phyloP scores from a whole-genome alignment of 1,140 invertebrate genomes.

The Saxidomus purpurata region DNA sequence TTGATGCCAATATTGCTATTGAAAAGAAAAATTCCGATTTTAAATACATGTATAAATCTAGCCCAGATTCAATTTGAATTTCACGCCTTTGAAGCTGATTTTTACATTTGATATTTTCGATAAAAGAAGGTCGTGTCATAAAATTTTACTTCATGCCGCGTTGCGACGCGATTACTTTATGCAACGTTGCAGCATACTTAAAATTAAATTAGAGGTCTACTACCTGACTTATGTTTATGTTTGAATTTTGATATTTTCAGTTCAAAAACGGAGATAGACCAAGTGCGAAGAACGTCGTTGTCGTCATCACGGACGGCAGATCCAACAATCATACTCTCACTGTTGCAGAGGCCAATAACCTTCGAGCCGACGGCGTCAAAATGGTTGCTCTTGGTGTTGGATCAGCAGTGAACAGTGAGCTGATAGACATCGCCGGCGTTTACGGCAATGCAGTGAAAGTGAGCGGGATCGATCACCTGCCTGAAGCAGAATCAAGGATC shows the following conservation, averaged over 20 bases:
- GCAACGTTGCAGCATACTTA: too few relatives aligned
- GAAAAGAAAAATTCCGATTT: too few relatives aligned
- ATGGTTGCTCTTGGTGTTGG: constrained; percentile 31
- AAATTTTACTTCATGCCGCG: too few relatives aligned
- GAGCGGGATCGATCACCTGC: not conserved
- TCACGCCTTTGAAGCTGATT: too few relatives aligned
- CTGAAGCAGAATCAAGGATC: not conserved
- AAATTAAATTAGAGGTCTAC: too few relatives aligned
- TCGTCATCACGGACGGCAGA: constrained; percentile 41
- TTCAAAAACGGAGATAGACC: constrained; percentile 47
- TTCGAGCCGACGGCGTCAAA: not conserved
- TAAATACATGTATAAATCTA: too few relatives aligned
- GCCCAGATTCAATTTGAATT: too few relatives aligned
- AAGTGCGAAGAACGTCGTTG: constrained; percentile 30
- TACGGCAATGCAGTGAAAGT: not conserved
- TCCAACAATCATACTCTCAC: constrained; percentile 22
- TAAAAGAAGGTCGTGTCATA: too few relatives aligned
- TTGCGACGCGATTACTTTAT: too few relatives aligned
- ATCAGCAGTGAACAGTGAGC: not conserved
- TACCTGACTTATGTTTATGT: too few relatives aligned
- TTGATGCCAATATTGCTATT: too few relatives aligned
- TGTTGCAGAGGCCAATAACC: not conserved
- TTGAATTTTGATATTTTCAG: not conserved
- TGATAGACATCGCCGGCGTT: not conserved
- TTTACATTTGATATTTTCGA: too few relatives aligned